A percentile compares a stretch with the other conserved stretches of the same genome.
phyloP scores from a whole-genome alignment of 2,113 vertebrate genomes.

The Catharus bicknelli region DNA sequence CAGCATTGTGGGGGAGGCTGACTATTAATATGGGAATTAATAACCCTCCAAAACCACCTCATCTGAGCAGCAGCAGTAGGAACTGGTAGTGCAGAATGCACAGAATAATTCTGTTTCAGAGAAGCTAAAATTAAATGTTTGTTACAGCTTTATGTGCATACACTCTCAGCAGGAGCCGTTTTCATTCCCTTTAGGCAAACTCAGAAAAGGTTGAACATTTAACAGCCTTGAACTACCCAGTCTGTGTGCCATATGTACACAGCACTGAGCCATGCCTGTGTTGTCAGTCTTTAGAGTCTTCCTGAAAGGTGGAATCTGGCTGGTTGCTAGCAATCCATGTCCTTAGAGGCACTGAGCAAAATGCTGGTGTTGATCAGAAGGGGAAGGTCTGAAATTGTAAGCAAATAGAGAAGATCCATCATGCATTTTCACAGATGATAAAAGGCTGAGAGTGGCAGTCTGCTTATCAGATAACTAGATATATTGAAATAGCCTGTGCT shows the following conservation, averaged over 20 bases:
- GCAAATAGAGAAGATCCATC: conserved; percentile 38
- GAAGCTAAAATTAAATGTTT: conserved; percentile 34
- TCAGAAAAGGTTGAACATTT: neutral
- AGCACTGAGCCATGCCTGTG: neutral
- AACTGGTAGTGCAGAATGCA: neutral
- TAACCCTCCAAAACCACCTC: conserved; percentile 20
- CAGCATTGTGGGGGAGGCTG: neutral
- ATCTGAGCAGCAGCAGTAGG: neutral
- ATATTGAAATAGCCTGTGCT: conserved; percentile 42
- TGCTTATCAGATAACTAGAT: conserved; percentile 65
- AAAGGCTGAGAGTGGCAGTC: conserved; percentile 22
- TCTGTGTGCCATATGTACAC: neutral
- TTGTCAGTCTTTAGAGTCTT: neutral
- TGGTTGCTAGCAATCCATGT: neutral
- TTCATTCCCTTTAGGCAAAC: conserved; percentile 6
- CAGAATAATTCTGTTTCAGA: conserved; percentile 3
- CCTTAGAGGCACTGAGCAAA: neutral
- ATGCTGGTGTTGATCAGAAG: conserved; percentile 20
- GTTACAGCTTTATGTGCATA: neutral
- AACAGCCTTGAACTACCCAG: neutral
- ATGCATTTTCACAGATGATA: neutral
- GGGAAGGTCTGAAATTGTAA: conserved; percentile 17
- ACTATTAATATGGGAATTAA: conserved; percentile 23
- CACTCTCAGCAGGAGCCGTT: neutral
- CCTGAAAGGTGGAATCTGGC: neutral